A percentile compares a stretch with the other conserved stretches of the same genome.
These are phyloP conservation scores for Xiphias gladius DNA, from an alignment of 2,113 vertebrate species.

Conservation along the genomic window DNA sequence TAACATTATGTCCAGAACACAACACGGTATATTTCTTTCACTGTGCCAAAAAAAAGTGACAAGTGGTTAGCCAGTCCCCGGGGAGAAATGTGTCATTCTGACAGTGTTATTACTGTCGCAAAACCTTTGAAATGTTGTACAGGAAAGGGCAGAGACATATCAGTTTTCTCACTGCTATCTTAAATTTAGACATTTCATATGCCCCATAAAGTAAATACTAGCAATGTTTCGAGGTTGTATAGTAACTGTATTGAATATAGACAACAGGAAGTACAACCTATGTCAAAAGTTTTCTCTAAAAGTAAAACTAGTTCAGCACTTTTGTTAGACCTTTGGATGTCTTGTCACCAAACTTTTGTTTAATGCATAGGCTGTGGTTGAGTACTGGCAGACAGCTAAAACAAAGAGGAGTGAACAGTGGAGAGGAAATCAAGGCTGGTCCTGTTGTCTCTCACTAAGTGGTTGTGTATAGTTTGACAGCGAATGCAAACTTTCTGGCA, in stretches of 20 bases:
- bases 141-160: neutral
- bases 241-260: neutral
- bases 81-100: neutral
- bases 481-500: constrained; percentile 26
- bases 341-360: neutral
- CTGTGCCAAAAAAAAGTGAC: neutral
- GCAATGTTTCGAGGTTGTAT: neutral
- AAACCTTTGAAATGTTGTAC: neutral
- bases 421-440: constrained; percentile 18
- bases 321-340: neutral
- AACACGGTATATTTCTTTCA: neutral
- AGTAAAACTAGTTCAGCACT: neutral
- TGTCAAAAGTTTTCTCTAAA: neutral
- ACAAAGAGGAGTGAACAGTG: constrained; percentile 26
- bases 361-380: neutral
- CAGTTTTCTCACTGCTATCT: neutral
- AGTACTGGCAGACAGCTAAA: constrained; percentile 36
- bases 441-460: constrained; percentile 23
- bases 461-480: constrained; percentile 39
- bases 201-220: neutral
- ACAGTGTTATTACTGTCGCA: neutral
- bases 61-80: neutral
- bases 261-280: neutral
- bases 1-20: neutral
- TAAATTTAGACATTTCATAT: neutral